Evolutionary conservation across 2,888 invertebrate genomes (phyloP).

Genomic region (Pardosa pseudoannulata): DNA sequence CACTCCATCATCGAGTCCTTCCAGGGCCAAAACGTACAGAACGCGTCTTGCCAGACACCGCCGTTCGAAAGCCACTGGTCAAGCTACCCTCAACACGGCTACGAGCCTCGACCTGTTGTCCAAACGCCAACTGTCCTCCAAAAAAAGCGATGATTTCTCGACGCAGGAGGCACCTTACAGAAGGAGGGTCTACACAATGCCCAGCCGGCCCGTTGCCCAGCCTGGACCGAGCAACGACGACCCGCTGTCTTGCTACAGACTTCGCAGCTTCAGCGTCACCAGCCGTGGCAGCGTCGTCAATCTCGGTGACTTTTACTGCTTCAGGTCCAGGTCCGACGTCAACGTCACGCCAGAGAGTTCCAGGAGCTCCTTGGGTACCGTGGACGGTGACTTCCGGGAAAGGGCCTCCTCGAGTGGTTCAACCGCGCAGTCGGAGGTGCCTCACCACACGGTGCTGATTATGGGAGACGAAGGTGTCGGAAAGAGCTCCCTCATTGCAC

Average conservation of each 20-base stretch:
- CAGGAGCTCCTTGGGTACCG: slow-evolving; percentile 22
- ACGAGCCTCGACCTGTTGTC: slow-evolving; percentile 43
- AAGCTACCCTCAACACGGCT: slow-evolving; percentile 8
- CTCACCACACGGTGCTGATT: slow-evolving; percentile 47
- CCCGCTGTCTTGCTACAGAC: slow-evolving; percentile 31
- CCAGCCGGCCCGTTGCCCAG: slow-evolving; percentile 20
- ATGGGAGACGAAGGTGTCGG: slow-evolving; percentile 63
- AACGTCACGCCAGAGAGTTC: slow-evolving; percentile 38
- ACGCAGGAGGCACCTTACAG: slow-evolving; percentile 34
- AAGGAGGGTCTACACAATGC: slow-evolving; percentile 63
- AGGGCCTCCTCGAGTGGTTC: slow-evolving; percentile 60
- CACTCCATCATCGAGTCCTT: slow-evolving; percentile 48
- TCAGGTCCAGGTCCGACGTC: slow-evolving; percentile 59
- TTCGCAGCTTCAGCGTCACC: slow-evolving; percentile 66
- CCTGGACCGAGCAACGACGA: background rate
- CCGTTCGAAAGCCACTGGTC: background rate
- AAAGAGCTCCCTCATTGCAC: slow-evolving; percentile 59
- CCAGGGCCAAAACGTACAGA: slow-evolving; percentile 1
- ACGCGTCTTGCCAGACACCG: slow-evolving; percentile 30
- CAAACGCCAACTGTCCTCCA: background rate
- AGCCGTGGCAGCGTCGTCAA: slow-evolving; percentile 60
- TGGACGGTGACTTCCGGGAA: slow-evolving; percentile 37
- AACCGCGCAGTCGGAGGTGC: slow-evolving; percentile 34
- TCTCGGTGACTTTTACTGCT: slow-evolving; percentile 54
- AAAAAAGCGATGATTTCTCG: slow-evolving; percentile 21